A percentile compares a stretch with the other conserved stretches of the same genome.
Conservation (phyloP, 2,113 vertebrate genomes). For the Motacilla alba region DNA sequence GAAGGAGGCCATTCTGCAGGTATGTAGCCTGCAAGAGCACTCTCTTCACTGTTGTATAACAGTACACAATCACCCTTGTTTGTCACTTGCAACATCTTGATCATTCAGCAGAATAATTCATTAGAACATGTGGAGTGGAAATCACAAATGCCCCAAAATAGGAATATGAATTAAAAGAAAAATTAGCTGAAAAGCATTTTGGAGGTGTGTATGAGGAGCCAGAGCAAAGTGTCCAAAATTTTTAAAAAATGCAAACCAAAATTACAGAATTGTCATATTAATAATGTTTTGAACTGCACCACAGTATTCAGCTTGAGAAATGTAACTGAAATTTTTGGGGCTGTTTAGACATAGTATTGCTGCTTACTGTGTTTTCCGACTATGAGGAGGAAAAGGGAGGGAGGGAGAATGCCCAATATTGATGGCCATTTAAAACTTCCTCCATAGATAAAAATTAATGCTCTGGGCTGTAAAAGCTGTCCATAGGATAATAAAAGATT, state of each 20-base stretch:
- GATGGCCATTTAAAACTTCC: slow-evolving; percentile 1
- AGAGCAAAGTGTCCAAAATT: background rate
- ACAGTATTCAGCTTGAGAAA: background rate
- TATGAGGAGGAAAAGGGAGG: background rate
- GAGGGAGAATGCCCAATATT: background rate
- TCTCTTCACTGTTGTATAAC: background rate
- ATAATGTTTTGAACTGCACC: background rate
- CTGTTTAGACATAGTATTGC: background rate
- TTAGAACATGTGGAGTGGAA: background rate
- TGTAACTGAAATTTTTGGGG: background rate
- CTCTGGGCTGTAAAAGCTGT: background rate
- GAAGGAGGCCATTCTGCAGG: background rate
- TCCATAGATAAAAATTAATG: slow-evolving; percentile 31
- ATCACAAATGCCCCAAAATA: background rate
- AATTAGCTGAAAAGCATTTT: background rate
- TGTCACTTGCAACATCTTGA: background rate
- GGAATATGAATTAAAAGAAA: background rate
- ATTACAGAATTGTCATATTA: background rate
- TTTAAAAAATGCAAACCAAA: background rate
- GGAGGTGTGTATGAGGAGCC: background rate
- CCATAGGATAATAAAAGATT: slow-evolving; percentile 37
- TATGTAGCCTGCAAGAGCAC: background rate
- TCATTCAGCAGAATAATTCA: background rate
- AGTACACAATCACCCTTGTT: background rate
- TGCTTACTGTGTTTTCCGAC: background rate